A percentile compares a stretch with the other conserved stretches of the same genome.
Evolutionary conservation across 1,140 invertebrate genomes (phyloP).

Genomic region (Anadara kagoshimensis): DNA sequence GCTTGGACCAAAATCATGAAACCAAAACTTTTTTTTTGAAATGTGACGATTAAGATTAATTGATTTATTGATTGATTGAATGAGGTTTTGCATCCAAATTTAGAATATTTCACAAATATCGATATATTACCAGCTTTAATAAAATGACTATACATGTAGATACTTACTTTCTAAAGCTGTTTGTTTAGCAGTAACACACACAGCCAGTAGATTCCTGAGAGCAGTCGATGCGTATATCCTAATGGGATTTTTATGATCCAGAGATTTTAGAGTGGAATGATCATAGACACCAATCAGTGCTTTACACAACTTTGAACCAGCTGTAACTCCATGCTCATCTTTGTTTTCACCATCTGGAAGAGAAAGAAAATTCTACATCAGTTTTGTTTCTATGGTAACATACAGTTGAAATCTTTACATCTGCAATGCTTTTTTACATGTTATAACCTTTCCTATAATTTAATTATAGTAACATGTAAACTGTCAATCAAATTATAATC

Average conservation of each 20-base stretch:
- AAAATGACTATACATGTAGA: too few species aligned
- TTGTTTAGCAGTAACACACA: slow-evolving; percentile 63
- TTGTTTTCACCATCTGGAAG: slow-evolving; percentile 31
- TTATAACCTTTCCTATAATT: too few species aligned
- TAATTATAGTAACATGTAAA: too few species aligned
- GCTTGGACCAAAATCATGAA: too few species aligned
- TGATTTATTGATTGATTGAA: too few species aligned
- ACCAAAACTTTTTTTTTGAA: not conserved
- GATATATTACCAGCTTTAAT: too few species aligned
- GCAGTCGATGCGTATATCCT: slow-evolving; percentile 57
- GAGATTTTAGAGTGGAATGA: slow-evolving; percentile 35
- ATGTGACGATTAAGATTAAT: too few species aligned
- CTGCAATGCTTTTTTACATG: too few species aligned
- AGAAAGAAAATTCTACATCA: not conserved
- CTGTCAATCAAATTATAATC: too few species aligned
- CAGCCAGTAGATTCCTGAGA: slow-evolving; percentile 64
- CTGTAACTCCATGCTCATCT: slow-evolving; percentile 35
- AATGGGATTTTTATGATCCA: slow-evolving; percentile 32
- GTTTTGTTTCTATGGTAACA: too few species aligned
- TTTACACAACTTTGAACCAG: slow-evolving; percentile 54
- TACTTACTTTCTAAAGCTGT: slow-evolving; percentile 65
- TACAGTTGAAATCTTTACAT: too few species aligned
- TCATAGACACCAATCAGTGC: slow-evolving; percentile 58
- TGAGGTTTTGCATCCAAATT: not conserved
- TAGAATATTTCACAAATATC: too few species aligned